Conservation (phyloP, 2,888 invertebrate genomes). For the Fragum fragum region DNA sequence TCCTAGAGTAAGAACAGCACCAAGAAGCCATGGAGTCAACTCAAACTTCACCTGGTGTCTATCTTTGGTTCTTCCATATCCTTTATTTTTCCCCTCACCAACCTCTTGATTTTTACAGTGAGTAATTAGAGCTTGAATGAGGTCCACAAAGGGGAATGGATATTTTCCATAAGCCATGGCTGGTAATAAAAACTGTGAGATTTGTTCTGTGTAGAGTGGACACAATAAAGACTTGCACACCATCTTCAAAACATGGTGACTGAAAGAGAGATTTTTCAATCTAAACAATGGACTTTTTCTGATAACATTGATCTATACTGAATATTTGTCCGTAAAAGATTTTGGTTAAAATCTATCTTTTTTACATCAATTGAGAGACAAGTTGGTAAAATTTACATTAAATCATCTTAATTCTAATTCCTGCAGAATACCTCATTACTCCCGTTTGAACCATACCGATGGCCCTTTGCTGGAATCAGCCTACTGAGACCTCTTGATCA, state of each 20-base stretch:
- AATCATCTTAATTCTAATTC: too few relatives aligned
- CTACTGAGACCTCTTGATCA: too few relatives aligned
- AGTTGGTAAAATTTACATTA: too few relatives aligned
- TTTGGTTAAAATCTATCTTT: too few relatives aligned
- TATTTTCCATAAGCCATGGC: constrained; percentile 83
- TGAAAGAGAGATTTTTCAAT: constrained; percentile 51
- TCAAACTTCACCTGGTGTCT: constrained; percentile 40
- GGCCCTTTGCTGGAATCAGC: too few relatives aligned
- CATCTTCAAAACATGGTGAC: constrained; percentile 69
- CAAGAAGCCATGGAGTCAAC: constrained; percentile 90
- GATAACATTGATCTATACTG: too few relatives aligned
- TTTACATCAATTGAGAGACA: too few relatives aligned
- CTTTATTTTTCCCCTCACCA: constrained; percentile 53
- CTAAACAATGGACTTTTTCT: constrained; percentile 8
- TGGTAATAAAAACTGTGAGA: constrained; percentile 85
- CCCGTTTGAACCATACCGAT: too few relatives aligned
- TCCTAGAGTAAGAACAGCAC: constrained; percentile 91
- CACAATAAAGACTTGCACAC: constrained; percentile 82
- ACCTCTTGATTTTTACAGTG: constrained; percentile 58
- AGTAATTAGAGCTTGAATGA: constrained; percentile 80
- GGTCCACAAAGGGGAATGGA: constrained; percentile 84
- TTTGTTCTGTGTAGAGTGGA: constrained; percentile 83
- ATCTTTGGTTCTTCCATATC: constrained; percentile 34
- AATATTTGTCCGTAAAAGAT: too few relatives aligned
- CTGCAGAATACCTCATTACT: too few relatives aligned